Conservation (phyloP, 2,888 invertebrate genomes). For the Ichneumoninae sp. region DNA sequence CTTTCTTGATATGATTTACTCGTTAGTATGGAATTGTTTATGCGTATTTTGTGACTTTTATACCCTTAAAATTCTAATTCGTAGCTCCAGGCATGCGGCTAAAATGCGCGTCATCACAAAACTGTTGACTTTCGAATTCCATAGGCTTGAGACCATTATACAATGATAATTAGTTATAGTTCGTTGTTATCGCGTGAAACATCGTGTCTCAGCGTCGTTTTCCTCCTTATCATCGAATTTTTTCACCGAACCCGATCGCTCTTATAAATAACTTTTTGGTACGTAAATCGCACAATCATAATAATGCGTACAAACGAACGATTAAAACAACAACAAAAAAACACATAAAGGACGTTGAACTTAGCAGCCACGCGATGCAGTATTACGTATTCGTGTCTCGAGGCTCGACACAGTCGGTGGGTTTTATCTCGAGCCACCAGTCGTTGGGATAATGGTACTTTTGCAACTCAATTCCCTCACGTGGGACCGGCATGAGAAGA, state of each 20-base stretch:
- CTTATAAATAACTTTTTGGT: constrained; percentile 19
- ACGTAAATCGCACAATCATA: constrained; percentile 28
- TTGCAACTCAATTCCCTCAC: constrained; percentile 86
- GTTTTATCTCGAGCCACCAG: constrained; percentile 86
- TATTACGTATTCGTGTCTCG: constrained; percentile 74
- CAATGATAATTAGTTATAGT: constrained; percentile 24
- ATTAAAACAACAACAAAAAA: neutral
- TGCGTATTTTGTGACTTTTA: constrained; percentile 3
- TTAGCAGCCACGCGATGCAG: neutral
- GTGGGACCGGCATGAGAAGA: constrained; percentile 85
- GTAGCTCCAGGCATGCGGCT: constrained; percentile 43
- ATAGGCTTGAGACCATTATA: constrained; percentile 43
- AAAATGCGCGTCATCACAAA: constrained; percentile 57
- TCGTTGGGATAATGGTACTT: constrained; percentile 87
- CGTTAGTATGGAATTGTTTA: constrained; percentile 30
- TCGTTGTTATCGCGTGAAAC: constrained; percentile 48
- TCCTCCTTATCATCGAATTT: neutral
- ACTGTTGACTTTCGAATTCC: constrained; percentile 47
- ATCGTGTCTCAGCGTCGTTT: neutral
- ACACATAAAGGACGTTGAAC: constrained; percentile 17
- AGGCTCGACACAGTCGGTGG: constrained; percentile 82
- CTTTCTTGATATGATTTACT: constrained; percentile 31
- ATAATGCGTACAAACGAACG: constrained; percentile 38
- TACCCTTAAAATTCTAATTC: constrained; percentile 39
- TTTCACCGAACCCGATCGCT: neutral